phyloP scores from a whole-genome alignment of 2,888 invertebrate species.

The Sceliomorpha sp. region DNA sequence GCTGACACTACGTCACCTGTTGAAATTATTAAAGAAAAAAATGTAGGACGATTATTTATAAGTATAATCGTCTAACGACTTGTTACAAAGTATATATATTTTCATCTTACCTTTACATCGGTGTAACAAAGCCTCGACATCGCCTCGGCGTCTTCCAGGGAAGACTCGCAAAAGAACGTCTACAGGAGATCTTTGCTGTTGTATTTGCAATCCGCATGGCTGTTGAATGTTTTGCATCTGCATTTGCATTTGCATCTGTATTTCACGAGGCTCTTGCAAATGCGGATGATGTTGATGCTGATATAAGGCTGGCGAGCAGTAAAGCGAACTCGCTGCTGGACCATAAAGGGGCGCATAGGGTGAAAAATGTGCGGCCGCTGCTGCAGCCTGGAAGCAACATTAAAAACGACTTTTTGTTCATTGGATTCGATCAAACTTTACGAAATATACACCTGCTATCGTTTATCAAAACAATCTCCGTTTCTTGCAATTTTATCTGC shows the following conservation, averaged over 20 bases:
- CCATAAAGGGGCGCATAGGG: conserved; percentile 75
- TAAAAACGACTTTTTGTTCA: too few species aligned
- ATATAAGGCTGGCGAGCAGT: conserved; percentile 73
- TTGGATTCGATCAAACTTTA: conserved; percentile 7
- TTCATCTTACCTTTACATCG: conserved; percentile 85
- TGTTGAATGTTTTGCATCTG: conserved; percentile 75
- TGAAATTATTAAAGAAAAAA: conserved; percentile 1
- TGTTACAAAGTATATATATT: too few species aligned
- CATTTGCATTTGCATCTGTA: conserved; percentile 77
- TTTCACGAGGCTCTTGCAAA: conserved; percentile 72
- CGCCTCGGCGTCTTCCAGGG: conserved; percentile 91
- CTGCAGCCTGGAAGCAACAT: conserved; percentile 65
- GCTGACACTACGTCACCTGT: conserved; percentile 93
- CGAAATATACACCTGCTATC: too few species aligned
- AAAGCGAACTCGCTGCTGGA: conserved; percentile 74
- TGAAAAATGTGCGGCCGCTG: conserved; percentile 74
- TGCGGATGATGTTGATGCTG: conserved; percentile 75
- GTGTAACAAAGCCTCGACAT: conserved; percentile 92
- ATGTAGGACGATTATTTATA: conserved; percentile 1
- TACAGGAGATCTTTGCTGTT: conserved; percentile 86
- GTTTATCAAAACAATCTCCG: too few species aligned
- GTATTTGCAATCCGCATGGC: conserved; percentile 67
- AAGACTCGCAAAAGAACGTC: conserved; percentile 95
- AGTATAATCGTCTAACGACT: too few species aligned
- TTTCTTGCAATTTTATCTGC: too few species aligned